phyloP scores from a whole-genome alignment of 2,797 vertebrate genomes.

The Enteromius mattozi region DNA sequence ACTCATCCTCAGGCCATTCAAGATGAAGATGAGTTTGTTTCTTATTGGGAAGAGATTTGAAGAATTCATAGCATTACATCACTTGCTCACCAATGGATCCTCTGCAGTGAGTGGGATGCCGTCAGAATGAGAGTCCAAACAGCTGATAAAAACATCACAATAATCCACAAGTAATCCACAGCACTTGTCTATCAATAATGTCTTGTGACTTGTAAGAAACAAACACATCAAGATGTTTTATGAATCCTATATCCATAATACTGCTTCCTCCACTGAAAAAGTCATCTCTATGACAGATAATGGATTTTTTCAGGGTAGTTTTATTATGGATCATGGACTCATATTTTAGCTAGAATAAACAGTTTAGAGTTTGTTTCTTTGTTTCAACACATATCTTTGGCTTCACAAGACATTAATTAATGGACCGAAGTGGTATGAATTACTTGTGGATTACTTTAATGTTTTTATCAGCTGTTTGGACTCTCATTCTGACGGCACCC shows the following conservation, averaged over 20 bases:
- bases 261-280: not conserved
- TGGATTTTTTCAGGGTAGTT: not conserved
- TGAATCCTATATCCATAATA: not conserved
- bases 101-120: not conserved
- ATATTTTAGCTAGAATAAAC: not conserved
- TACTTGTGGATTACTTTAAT: not conserved
- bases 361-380: not conserved
- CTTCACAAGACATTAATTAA: not conserved
- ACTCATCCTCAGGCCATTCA: not conserved
- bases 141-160: not conserved
- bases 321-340: not conserved
- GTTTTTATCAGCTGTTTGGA: not conserved
- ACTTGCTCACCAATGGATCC: not conserved
- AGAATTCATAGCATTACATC: not conserved
- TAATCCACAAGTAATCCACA: not conserved
- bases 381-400: not conserved
- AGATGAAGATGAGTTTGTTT: not conserved
- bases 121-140: not conserved
- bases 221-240: not conserved
- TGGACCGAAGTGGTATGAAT: not conserved
- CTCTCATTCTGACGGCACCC: not conserved
- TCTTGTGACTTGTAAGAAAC: not conserved
- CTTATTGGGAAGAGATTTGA: not conserved
- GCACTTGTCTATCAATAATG: not conserved
- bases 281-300: not conserved